Percentiles rank a stretch among this genome's conserved stretches.
Evolutionary conservation across 2,113 vertebrate species (phyloP).

Genomic region (Pyrgilauda ruficollis): DNA sequence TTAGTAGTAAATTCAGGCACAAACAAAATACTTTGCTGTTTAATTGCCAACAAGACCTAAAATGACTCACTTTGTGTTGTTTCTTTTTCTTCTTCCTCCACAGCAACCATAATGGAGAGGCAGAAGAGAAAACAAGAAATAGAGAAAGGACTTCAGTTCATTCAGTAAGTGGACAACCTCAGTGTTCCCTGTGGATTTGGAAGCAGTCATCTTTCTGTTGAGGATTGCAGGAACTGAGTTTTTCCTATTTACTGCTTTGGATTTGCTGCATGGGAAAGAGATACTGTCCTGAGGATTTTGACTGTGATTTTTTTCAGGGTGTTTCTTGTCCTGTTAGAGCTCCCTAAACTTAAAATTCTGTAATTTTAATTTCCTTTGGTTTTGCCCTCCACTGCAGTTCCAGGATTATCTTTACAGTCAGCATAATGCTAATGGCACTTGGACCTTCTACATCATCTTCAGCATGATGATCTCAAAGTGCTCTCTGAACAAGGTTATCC

Average conservation of each 20-base stretch:
- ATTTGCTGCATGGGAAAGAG: background rate
- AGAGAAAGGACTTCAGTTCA: constrained; percentile 87
- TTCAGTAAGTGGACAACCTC: constrained; percentile 82
- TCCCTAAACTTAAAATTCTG: background rate
- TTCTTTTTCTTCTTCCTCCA: background rate
- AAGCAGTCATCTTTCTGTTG: accelerated
- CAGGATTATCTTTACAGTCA: background rate
- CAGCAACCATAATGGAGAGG: constrained; percentile 80
- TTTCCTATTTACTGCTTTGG: background rate
- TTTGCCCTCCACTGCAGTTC: background rate
- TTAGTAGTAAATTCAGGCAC: constrained; percentile 29
- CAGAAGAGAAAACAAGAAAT: constrained; percentile 88
- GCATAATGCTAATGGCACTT: background rate
- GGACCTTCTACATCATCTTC: background rate
- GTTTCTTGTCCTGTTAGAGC: background rate
- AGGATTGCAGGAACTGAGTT: background rate
- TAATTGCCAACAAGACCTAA: constrained; percentile 9
- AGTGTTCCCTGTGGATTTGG: background rate
- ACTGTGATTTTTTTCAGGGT: background rate
- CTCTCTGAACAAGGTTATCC: background rate
- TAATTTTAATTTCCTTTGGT: background rate
- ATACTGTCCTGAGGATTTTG: background rate
- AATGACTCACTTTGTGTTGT: constrained; percentile 6
- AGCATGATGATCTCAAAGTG: background rate
- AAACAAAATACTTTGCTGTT: constrained; percentile 7